A percentile compares a stretch with the other conserved stretches of the same genome.
Conservation (phyloP, 2,888 invertebrate genomes). For the Entomobrya proxima region DNA sequence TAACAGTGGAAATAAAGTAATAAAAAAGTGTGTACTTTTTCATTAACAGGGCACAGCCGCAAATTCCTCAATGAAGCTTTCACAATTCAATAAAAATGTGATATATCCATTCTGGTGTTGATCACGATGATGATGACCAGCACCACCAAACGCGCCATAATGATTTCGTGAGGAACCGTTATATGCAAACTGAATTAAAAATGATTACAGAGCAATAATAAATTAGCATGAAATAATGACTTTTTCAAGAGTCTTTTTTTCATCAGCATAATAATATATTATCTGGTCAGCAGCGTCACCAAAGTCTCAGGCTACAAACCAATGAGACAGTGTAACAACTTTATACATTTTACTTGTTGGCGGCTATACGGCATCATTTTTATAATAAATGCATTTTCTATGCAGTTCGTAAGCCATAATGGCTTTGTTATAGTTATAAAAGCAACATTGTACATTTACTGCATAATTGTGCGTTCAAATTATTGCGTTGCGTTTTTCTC, state of each 20-base stretch:
- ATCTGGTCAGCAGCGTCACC: not conserved
- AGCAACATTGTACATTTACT: no score
- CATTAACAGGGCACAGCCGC: not conserved
- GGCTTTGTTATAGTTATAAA: no score
- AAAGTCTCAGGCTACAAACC: no score
- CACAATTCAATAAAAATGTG: constrained; percentile 1
- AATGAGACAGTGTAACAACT: constrained; percentile 22
- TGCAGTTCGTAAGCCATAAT: no score
- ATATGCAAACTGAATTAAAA: constrained; percentile 59
- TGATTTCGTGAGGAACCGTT: constrained; percentile 44
- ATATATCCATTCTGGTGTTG: not conserved
- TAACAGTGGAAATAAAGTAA: constrained; percentile 2
- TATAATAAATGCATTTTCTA: no score
- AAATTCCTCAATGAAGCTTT: not conserved
- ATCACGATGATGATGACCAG: not conserved
- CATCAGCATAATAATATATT: not conserved
- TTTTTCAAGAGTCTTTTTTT: constrained; percentile 22
- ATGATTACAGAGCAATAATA: constrained; percentile 26
- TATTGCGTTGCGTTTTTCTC: not conserved
- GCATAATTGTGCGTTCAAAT: constrained; percentile 7
- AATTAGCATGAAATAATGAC: constrained; percentile 38
- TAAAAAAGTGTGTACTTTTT: not conserved
- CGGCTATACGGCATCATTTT: no score
- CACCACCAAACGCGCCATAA: constrained; percentile 15
- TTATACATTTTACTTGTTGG: no score